Conservation (phyloP, 2,797 vertebrate genomes). For the Phrynocephalus forsythii region DNA sequence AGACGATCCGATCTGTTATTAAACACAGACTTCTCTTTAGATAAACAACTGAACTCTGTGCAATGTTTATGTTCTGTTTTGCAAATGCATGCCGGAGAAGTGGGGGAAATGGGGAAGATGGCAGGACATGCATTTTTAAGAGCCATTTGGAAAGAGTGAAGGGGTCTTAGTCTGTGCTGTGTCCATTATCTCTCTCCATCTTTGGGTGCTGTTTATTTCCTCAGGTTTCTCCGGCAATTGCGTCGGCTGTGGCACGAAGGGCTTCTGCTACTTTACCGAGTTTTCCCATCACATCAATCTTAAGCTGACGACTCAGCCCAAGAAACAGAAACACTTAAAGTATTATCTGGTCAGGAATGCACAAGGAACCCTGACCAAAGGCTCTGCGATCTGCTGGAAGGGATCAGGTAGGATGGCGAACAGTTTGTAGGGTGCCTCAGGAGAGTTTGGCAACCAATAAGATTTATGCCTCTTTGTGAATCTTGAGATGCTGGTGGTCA, state of each 20-base stretch:
- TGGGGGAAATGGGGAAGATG: background rate
- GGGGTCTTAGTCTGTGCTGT: background rate
- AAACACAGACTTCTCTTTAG: background rate
- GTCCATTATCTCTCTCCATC: constrained; percentile 51
- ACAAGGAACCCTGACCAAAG: constrained; percentile 89
- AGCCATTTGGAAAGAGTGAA: constrained; percentile 25
- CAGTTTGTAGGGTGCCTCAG: constrained; percentile 63
- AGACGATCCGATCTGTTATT: background rate
- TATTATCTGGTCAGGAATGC: constrained; percentile 90
- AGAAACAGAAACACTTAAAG: constrained; percentile 99
- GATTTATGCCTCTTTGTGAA: constrained; percentile 31
- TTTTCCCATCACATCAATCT: constrained; percentile 98
- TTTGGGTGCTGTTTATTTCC: constrained; percentile 56
- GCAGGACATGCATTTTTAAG: constrained; percentile 5
- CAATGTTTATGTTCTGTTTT: background rate
- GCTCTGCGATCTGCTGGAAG: constrained; percentile 93
- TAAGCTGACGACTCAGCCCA: constrained; percentile 95
- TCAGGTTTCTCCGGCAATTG: constrained; percentile 96
- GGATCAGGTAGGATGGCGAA: constrained; percentile 86
- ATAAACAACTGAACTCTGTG: background rate
- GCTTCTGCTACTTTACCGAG: constrained; percentile 98
- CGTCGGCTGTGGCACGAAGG: constrained; percentile 95
- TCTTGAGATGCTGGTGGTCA: constrained; percentile 21
- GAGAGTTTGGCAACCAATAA: constrained; percentile 28
- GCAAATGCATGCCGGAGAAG: background rate